A percentile compares a stretch with the other conserved stretches of the same genome.
phyloP scores from a whole-genome alignment of 1,140 invertebrate genomes.

The Cydia amplana region DNA sequence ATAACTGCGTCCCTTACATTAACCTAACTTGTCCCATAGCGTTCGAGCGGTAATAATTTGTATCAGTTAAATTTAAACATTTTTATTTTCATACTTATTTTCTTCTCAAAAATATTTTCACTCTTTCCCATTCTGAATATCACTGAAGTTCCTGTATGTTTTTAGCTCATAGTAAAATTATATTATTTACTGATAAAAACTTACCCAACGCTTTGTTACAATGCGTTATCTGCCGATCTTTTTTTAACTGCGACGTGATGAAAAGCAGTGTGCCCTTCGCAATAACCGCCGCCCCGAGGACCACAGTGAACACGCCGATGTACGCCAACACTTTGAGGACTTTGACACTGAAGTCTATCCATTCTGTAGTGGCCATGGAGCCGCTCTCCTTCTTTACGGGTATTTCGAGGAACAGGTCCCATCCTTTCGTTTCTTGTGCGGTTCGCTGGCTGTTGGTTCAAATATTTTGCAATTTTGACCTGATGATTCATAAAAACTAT shows the following conservation, averaged over 20 bases:
- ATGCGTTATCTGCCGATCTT: slow-evolving; percentile 85
- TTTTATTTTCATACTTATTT: too few species aligned
- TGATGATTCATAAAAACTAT: too few species aligned
- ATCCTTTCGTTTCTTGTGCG: slow-evolving; percentile 93
- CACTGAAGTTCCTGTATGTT: too few species aligned
- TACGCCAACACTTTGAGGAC: slow-evolving; percentile 92
- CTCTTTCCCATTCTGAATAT: too few species aligned
- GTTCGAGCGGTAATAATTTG: too few species aligned
- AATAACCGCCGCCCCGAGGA: slow-evolving; percentile 89
- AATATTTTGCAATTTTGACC: neutral
- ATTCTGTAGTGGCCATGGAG: slow-evolving; percentile 91
- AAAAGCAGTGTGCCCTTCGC: slow-evolving; percentile 92
- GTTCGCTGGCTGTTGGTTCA: slow-evolving; percentile 85
- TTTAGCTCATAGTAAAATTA: neutral
- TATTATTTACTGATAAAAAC: slow-evolving; percentile 22
- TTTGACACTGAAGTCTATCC: slow-evolving; percentile 91
- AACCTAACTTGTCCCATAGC: too few species aligned
- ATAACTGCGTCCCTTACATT: too few species aligned
- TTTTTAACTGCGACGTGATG: slow-evolving; percentile 92
- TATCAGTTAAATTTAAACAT: too few species aligned
- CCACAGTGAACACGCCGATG: slow-evolving; percentile 89
- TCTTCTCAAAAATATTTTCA: too few species aligned
- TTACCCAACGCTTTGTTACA: slow-evolving; percentile 89
- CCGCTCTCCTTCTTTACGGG: slow-evolving; percentile 92
- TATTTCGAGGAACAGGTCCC: slow-evolving; percentile 95